Evolutionary conservation across 2,113 vertebrate species (phyloP).

Genomic region (Chamaea fasciata): DNA sequence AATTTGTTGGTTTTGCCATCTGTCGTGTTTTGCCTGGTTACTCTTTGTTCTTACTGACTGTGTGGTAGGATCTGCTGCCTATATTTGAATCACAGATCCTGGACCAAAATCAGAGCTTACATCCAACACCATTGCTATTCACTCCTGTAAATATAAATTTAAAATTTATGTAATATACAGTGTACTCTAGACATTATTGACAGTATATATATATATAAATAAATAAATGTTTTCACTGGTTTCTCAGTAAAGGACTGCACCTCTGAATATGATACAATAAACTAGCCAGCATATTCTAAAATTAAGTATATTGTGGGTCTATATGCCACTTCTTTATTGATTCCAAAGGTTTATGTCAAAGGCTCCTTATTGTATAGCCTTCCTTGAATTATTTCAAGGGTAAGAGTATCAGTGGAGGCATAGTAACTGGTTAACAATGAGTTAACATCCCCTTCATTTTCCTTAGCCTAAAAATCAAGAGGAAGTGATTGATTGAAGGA

Average conservation of each 20-base stretch:
- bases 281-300: neutral
- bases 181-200: neutral
- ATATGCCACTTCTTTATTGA: neutral
- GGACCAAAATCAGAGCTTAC: neutral
- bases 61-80: neutral
- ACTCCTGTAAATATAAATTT: neutral
- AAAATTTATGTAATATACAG: neutral
- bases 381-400: neutral
- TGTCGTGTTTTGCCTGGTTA: neutral
- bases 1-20: slow-evolving; percentile 19
- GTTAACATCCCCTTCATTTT: neutral
- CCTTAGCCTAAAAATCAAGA: neutral
- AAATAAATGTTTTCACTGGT: neutral
- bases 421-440: neutral
- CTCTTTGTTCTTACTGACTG: neutral
- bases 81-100: neutral
- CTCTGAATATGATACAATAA: neutral
- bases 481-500: neutral
- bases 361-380: neutral
- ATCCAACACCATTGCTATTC: neutral
- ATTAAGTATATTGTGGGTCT: neutral
- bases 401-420: neutral
- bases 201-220: neutral
- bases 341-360: neutral
- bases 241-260: neutral